Percentiles rank a stretch among this genome's conserved stretches.
phyloP scores from a whole-genome alignment of 2,888 invertebrate species.

The Icerya purchasi region DNA sequence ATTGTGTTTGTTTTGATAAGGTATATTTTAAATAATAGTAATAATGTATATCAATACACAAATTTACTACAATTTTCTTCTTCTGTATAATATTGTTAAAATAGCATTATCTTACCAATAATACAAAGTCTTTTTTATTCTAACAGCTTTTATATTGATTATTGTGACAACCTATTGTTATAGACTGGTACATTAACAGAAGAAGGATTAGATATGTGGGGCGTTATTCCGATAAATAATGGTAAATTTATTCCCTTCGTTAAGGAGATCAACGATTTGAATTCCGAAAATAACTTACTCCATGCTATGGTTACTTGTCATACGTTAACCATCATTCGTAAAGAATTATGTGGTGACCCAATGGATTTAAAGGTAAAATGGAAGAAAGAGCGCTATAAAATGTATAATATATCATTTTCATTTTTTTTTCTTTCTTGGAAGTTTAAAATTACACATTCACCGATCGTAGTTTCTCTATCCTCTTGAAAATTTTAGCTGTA shows the following conservation, averaged over 20 bases:
- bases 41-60: no score
- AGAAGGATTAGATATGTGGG: constrained; percentile 88
- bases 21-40: constrained; percentile 30
- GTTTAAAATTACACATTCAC: no score
- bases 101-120: no score
- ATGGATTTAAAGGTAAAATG: constrained; percentile 56
- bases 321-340: constrained; percentile 74
- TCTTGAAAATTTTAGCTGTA: no score
- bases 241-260: constrained; percentile 27
- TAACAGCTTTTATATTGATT: no score
- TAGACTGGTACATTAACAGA: constrained; percentile 91
- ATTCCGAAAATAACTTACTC: constrained; percentile 31
- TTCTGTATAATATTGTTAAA: no score
- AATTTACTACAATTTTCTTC: no score
- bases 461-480: no score
- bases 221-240: constrained; percentile 47
- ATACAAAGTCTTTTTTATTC: no score
- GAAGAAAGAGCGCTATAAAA: no score
- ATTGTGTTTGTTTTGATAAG: constrained; percentile 82
- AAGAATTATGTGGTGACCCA: constrained; percentile 75
- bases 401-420: no score
- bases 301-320: constrained; percentile 82
- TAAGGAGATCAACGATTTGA: constrained; percentile 30
- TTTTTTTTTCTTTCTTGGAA: constrained; percentile 6
- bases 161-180: no score